These are phyloP conservation scores for Heliconius aoede DNA, from an alignment of 2,888 invertebrate species.

Conservation along the genomic window DNA sequence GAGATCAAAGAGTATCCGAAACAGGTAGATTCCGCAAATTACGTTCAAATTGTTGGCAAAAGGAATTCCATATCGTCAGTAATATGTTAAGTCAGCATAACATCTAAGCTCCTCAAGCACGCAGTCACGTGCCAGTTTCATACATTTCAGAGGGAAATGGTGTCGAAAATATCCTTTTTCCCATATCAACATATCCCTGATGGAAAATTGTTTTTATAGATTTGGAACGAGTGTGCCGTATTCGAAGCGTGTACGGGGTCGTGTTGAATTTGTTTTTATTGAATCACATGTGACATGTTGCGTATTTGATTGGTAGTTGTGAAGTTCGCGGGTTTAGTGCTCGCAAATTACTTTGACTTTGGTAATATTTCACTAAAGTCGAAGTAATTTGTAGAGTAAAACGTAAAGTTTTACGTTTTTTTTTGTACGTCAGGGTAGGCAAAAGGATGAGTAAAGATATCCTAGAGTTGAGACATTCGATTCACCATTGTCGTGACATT, in stretches of 20 bases:
- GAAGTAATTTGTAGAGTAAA: too few relatives aligned
- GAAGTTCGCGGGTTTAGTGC: background rate
- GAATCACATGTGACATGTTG: background rate
- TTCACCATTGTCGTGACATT: too few relatives aligned
- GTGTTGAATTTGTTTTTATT: background rate
- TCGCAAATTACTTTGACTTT: background rate
- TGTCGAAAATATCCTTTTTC: constrained; percentile 65
- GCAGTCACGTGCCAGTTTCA: constrained; percentile 74
- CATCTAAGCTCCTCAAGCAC: constrained; percentile 64
- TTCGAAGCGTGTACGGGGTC: constrained; percentile 21
- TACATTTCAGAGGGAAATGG: constrained; percentile 66
- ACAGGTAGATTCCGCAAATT: constrained; percentile 26
- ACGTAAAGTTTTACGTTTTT: background rate
- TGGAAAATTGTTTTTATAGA: constrained; percentile 81
- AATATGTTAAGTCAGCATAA: constrained; percentile 42
- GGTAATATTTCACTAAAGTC: background rate
- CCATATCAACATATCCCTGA: constrained; percentile 70
- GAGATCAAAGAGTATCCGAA: constrained; percentile 16
- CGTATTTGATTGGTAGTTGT: background rate
- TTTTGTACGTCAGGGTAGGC: background rate
- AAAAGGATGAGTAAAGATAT: too few relatives aligned
- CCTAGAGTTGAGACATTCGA: background rate
- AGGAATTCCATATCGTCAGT: constrained; percentile 33
- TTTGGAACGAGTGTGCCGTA: constrained; percentile 61
- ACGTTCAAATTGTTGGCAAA: constrained; percentile 27